A percentile compares a stretch with the other conserved stretches of the same genome.
Evolutionary conservation across 1,140 invertebrate genomes (phyloP).

Genomic region (Drosophila orena): DNA sequence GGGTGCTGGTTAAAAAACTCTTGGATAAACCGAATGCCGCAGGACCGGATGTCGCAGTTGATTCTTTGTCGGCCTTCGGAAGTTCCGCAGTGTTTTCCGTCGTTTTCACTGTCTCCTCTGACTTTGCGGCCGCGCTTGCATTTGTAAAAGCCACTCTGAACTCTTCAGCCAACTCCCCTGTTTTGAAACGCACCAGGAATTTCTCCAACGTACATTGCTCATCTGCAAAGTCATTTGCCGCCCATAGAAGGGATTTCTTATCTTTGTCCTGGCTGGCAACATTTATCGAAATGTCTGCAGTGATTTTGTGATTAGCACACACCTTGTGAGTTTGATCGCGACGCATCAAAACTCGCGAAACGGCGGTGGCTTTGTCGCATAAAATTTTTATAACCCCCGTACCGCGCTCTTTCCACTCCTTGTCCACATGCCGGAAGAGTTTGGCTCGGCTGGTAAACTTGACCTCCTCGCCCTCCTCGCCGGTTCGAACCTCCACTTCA

Average conservation of each 20-base stretch:
- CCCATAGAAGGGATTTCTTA: constrained; percentile 92
- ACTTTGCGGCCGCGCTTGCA: constrained; percentile 59
- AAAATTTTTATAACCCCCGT: constrained; percentile 94
- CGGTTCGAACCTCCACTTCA: constrained; percentile 91
- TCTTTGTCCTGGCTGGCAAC: constrained; percentile 85
- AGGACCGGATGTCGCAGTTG: constrained; percentile 1
- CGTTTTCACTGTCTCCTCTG: neutral
- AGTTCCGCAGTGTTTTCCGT: neutral
- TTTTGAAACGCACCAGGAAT: constrained; percentile 93
- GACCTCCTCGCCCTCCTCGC: constrained; percentile 92
- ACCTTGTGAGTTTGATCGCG: constrained; percentile 95
- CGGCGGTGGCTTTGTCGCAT: constrained; percentile 88
- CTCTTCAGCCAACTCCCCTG: constrained; percentile 88
- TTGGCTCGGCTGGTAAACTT: constrained; percentile 92
- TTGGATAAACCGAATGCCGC: constrained; percentile 9
- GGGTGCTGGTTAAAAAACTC: constrained; percentile 67
- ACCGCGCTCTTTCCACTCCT: constrained; percentile 97
- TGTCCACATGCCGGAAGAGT: constrained; percentile 90
- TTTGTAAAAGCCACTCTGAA: constrained; percentile 89
- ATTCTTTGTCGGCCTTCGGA: neutral
- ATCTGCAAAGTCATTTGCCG: constrained; percentile 94
- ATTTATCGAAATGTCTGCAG: constrained; percentile 89
- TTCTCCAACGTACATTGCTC: constrained; percentile 91
- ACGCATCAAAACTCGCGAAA: constrained; percentile 93
- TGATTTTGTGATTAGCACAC: constrained; percentile 95